A percentile compares a stretch with the other conserved stretches of the same genome.
These are phyloP conservation scores for Lasioglossum leucozonium DNA, from an alignment of 2,888 invertebrate genomes.

Conservation along the genomic window DNA sequence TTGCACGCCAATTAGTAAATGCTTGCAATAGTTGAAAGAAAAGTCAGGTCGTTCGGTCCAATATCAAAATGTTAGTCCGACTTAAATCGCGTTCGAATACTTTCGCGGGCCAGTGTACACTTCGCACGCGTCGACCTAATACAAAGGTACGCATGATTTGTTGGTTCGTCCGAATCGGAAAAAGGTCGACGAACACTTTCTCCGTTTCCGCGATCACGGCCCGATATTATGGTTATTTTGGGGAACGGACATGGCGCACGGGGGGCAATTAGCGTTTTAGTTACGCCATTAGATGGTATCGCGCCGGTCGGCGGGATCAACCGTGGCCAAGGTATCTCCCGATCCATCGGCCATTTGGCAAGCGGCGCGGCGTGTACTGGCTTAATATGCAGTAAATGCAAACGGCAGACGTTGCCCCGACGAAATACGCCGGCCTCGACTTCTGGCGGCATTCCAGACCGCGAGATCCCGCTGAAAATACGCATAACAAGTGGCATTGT, in stretches of 20 bases:
- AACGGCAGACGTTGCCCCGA: conserved; percentile 53
- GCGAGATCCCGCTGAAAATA: conserved; percentile 43
- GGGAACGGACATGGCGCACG: background rate
- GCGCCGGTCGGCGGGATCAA: conserved; percentile 30
- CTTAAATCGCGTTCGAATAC: too few relatives aligned
- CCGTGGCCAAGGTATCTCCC: conserved; percentile 41
- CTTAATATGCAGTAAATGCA: conserved; percentile 72
- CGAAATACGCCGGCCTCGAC: conserved; percentile 51
- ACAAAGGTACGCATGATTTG: background rate
- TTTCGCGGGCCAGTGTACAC: too few relatives aligned
- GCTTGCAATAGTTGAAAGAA: too few relatives aligned
- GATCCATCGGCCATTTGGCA: conserved; percentile 60
- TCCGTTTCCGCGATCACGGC: background rate
- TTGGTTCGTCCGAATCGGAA: background rate
- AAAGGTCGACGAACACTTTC: background rate
- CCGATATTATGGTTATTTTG: background rate
- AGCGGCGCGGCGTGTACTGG: conserved; percentile 29
- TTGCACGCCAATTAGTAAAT: too few relatives aligned
- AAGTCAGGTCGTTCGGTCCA: too few relatives aligned
- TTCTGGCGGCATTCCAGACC: conserved; percentile 54
- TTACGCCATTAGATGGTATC: conserved; percentile 5
- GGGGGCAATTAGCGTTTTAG: conserved; percentile 22
- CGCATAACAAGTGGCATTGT: conserved; percentile 64
- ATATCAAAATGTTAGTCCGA: too few relatives aligned
- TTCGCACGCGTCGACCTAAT: too few relatives aligned